Percentiles rank a stretch among this genome's conserved stretches.
phyloP scores from a whole-genome alignment of 1,140 invertebrate genomes.

The Araneus ventricosus region DNA sequence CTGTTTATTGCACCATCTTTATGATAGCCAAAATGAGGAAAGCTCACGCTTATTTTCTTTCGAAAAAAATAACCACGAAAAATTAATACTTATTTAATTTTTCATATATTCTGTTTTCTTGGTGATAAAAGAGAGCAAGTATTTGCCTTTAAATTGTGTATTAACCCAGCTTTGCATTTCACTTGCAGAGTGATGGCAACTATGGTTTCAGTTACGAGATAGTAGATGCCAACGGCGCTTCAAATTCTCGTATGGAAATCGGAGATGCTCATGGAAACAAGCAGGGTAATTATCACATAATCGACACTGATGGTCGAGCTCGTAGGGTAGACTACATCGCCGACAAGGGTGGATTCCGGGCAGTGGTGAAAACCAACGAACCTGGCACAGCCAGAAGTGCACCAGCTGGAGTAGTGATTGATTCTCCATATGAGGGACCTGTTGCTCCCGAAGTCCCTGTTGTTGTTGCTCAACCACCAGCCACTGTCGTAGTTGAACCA shows the following conservation, averaged over 20 bases:
- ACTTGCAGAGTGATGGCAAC: conserved; percentile 74
- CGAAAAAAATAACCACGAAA: no score
- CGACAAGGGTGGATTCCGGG: conserved; percentile 76
- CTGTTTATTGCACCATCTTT: no score
- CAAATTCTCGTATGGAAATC: conserved; percentile 75
- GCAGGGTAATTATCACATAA: conserved; percentile 58
- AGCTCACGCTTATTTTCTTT: no score
- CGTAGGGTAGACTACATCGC: conserved; percentile 76
- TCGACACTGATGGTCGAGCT: conserved; percentile 73
- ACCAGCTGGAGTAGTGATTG: conserved; percentile 72
- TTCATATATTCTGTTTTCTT: no score
- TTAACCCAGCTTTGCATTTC: not conserved
- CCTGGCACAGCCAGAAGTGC: conserved; percentile 76
- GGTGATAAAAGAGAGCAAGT: no score
- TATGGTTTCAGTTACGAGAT: conserved; percentile 77
- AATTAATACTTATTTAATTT: no score
- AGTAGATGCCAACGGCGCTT: conserved; percentile 74
- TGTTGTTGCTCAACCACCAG: not conserved
- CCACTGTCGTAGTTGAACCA: not conserved
- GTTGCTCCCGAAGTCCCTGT: conserved; percentile 11
- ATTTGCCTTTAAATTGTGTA: not conserved
- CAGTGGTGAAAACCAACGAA: conserved; percentile 77
- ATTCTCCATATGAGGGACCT: conserved; percentile 31
- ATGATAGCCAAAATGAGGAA: no score
- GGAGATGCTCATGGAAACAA: conserved; percentile 76